Evolutionary conservation across 35 echinoderm and acorn worm genomes (phyloP).

Genomic region (Nesometra sesokonis): DNA sequence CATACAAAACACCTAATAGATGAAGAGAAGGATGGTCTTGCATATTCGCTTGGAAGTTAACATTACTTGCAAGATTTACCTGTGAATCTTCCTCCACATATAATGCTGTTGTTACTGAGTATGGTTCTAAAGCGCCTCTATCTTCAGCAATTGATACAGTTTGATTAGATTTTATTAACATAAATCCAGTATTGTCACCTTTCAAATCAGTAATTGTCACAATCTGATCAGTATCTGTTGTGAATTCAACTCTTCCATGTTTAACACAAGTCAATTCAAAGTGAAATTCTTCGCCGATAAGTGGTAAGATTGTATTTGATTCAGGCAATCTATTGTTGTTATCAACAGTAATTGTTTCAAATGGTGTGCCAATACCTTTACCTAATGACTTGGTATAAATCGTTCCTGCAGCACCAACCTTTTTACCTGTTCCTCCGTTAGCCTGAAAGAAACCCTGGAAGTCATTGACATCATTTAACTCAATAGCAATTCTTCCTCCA

Average conservation of each 20-base stretch:
- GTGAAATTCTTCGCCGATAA: neutral
- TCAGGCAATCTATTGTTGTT: slow-evolving; percentile 26
- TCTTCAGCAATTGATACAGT: slow-evolving; percentile 46
- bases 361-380: neutral
- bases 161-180: slow-evolving; percentile 53
- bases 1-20: slow-evolving; percentile 42
- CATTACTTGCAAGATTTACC: slow-evolving; percentile 43
- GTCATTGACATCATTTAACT: slow-evolving; percentile 8
- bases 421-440: slow-evolving; percentile 37
- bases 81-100: slow-evolving; percentile 47
- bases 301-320: slow-evolving; percentile 18
- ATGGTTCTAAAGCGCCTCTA: slow-evolving; percentile 28
- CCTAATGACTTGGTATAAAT: slow-evolving; percentile 23
- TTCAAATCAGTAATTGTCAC: slow-evolving; percentile 30
- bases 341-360: slow-evolving; percentile 26
- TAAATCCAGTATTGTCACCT: slow-evolving; percentile 55
- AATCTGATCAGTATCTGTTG: neutral
- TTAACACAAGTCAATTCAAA: slow-evolving; percentile 26
- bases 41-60: slow-evolving; percentile 22
- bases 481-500: slow-evolving; percentile 54
- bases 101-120: slow-evolving; percentile 44
- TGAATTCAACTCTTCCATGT: slow-evolving; percentile 24
- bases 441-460: slow-evolving; percentile 51
- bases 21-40: slow-evolving; percentile 17
- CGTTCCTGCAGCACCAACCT: slow-evolving; percentile 63